A percentile compares a stretch with the other conserved stretches of the same genome.
Conservation (phyloP, 2,888 invertebrate genomes). For the Coenonympha arcania region DNA sequence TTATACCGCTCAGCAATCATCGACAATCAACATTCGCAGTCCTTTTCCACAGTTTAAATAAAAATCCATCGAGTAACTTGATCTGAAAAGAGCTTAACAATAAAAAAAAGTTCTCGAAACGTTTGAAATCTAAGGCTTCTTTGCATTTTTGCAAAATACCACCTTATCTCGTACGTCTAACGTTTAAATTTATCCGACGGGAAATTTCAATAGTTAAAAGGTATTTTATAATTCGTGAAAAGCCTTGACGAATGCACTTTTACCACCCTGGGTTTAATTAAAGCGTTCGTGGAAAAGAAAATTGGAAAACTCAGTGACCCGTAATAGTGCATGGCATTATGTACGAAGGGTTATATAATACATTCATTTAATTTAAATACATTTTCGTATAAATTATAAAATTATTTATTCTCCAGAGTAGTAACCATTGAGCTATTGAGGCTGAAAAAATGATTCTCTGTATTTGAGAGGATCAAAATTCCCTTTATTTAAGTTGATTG, state of each 20-base stretch:
- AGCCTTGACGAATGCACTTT: conserved; percentile 30
- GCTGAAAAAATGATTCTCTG: no score
- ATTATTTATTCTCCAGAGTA: neutral
- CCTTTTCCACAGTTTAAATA: neutral
- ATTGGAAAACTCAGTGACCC: conserved; percentile 25
- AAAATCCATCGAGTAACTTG: conserved; percentile 1
- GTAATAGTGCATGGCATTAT: conserved; percentile 20
- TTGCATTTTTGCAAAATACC: neutral
- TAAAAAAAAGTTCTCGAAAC: conserved; percentile 1
- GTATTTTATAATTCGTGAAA: conserved; percentile 25
- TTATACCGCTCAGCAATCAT: neutral
- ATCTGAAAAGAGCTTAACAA: conserved; percentile 1
- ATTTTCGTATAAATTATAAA: neutral
- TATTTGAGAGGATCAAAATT: no score
- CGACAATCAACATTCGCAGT: neutral
- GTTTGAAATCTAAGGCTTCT: conserved; percentile 7
- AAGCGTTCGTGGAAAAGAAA: conserved; percentile 30
- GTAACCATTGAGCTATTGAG: no score
- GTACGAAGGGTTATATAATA: conserved; percentile 3
- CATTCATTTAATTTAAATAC: conserved; percentile 2
- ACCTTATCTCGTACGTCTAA: neutral
- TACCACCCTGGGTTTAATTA: conserved; percentile 30
- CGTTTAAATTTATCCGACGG: neutral
- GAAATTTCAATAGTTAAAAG: conserved; percentile 10
- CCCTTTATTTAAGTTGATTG: no score